Base-by-base conservation (phyloP, 2,888 invertebrate genomes). In the Chloroclystis v-ata region DNA sequence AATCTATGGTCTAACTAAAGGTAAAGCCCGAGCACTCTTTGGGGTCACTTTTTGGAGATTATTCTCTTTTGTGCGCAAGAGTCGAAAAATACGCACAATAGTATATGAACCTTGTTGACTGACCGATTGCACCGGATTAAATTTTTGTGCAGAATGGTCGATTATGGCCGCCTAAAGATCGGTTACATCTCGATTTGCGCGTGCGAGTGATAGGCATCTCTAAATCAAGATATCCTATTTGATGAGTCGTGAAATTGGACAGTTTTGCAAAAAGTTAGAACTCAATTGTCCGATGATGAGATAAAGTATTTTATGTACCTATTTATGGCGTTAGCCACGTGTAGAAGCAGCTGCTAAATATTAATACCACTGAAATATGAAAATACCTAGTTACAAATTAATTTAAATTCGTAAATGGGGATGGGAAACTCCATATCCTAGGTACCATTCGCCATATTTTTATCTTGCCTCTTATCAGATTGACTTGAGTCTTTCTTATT, bases 31-130 rank as follows among this genome's bases (percentile, higher is more conserved):
- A 77, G 75, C 66, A 76, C 80, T 75, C 77, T 83, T 85, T 84
- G 83, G 87, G 87, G 87, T 87, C 86, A 87, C 78, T 87, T 87
- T 87, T 85, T 84, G 83, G 82, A 80, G 85, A 84, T 86, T 83
- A 84, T 72, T 73, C 64, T 39, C 61, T 65, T 78, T 86, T 85
- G 86, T 85, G 67, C 60, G 61, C 54, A 63, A 52, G 60, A 81
- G 79, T 80, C 78, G 79, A 82, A 81, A 82, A 78, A 72, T 57
- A 42, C 52, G 66, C 62, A 82, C 80, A 82, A 85, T 78, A 66
- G 62, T 60, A 60, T 60, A 72, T 38, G 72, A 73, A 72, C 64
- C 62, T 74, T 81, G 77, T 82, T 82, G 84, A 82, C 80, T 79
- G 83, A 80, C 83, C 83, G 75, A 54, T 40, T 33, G 30, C 24